Percentiles rank a stretch among this genome's conserved stretches.
phyloP scores from a whole-genome alignment of 2,797 vertebrate genomes.

The Chaetodon trifasciatus region DNA sequence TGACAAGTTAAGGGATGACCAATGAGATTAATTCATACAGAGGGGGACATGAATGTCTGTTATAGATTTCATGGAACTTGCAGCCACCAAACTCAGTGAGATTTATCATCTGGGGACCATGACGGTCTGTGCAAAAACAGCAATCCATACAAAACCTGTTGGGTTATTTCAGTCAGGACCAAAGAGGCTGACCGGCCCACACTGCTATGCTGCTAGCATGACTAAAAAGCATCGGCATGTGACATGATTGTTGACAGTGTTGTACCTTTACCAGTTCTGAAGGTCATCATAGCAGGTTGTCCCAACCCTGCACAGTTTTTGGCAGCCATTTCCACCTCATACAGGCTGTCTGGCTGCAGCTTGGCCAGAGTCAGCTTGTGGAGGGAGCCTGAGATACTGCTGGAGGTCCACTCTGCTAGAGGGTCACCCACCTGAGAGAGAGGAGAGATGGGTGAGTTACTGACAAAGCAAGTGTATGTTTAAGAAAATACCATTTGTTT shows the following conservation, averaged over 20 bases:
- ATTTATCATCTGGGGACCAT: no score
- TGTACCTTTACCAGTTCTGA: constrained; percentile 92
- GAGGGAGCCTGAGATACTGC: constrained; percentile 89
- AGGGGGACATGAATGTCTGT: no score
- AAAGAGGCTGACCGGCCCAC: background rate
- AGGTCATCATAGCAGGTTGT: constrained; percentile 98
- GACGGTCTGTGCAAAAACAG: no score
- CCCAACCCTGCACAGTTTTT: constrained; percentile 95
- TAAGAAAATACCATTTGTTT: no score
- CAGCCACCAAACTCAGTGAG: no score
- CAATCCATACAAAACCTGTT: no score
- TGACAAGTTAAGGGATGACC: background rate
- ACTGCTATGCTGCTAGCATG: background rate
- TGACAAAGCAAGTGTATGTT: background rate
- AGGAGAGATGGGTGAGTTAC: background rate
- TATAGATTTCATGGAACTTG: no score
- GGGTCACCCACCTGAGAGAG: constrained; percentile 87
- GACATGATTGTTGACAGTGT: background rate
- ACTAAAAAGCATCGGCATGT: background rate
- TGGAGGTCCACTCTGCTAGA: constrained; percentile 90
- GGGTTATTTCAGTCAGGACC: background rate
- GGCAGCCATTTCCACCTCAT: constrained; percentile 97
- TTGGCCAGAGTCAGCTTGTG: constrained; percentile 91
- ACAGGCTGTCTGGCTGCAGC: constrained; percentile 94
- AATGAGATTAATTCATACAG: background rate